These are phyloP conservation scores for Salvator merianae DNA, from an alignment of 2,113 vertebrate species.

Conservation along the genomic window DNA sequence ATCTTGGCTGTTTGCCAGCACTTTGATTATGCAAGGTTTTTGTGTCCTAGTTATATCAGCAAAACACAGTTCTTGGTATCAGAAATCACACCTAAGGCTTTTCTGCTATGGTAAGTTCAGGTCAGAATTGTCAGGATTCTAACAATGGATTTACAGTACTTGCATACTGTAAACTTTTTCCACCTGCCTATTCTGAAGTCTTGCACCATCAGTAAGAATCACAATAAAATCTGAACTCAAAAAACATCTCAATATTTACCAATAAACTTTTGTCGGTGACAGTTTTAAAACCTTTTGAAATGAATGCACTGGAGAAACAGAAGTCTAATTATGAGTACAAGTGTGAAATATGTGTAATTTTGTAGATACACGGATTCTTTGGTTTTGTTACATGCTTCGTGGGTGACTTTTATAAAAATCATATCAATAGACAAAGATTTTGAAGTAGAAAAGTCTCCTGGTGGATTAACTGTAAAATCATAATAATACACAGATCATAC, in stretches of 20 bases:
- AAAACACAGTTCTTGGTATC: conserved; percentile 60
- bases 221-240: conserved; percentile 19
- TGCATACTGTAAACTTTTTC: conserved; percentile 12
- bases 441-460: conserved; percentile 43
- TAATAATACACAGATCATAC: conserved; percentile 55
- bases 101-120: conserved; percentile 63
- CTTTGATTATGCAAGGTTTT: conserved; percentile 59
- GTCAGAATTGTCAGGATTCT: conserved; percentile 54
- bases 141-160: conserved; percentile 35
- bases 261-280: neutral
- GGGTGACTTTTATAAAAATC: conserved; percentile 35
- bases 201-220: conserved; percentile 39
- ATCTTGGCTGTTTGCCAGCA: conserved; percentile 67
- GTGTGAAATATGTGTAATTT: conserved; percentile 1
- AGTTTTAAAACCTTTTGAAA: conserved; percentile 31
- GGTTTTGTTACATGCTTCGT: conserved; percentile 31
- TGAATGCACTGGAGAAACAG: neutral
- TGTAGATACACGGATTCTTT: conserved; percentile 8
- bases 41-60: conserved; percentile 60
- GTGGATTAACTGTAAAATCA: conserved; percentile 34
- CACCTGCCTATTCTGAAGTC: neutral
- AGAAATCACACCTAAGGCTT: conserved; percentile 55
- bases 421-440: conserved; percentile 42
- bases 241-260: conserved; percentile 21
- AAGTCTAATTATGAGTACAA: conserved; percentile 8